Evolutionary conservation across 2,797 vertebrate species (phyloP).

Genomic region (Myoxocephalus aenaeus): DNA sequence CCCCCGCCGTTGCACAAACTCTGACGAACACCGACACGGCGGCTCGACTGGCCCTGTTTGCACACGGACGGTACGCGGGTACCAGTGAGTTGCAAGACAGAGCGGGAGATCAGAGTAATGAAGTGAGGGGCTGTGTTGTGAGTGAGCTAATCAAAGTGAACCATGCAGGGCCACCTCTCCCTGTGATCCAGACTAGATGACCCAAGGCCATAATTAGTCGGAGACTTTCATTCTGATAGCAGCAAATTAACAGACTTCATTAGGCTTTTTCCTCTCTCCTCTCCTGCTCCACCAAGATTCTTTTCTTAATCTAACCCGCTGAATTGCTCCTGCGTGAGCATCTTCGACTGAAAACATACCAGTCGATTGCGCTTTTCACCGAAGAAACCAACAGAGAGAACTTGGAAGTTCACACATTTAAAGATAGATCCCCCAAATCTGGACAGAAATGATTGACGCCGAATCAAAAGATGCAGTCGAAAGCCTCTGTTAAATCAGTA

Average conservation of each 20-base stretch:
- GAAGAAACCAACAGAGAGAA: conserved; percentile 27
- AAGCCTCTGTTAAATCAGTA: conserved; percentile 60
- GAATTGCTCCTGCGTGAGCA: conserved; percentile 39
- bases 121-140: conserved; percentile 71
- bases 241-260: conserved; percentile 82
- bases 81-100: conserved; percentile 43
- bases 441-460: conserved; percentile 40
- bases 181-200: conserved; percentile 78
- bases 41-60: no score
- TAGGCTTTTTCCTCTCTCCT: conserved; percentile 60
- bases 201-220: conserved; percentile 81
- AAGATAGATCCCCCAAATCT: conserved; percentile 45
- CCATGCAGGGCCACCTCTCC: conserved; percentile 77
- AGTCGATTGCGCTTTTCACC: not conserved
- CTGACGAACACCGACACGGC: no score
- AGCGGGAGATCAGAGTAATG: conserved; percentile 71
- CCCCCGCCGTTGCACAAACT: not conserved
- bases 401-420: not conserved
- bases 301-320: conserved; percentile 36
- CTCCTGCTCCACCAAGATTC: conserved; percentile 33
- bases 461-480: conserved; percentile 55
- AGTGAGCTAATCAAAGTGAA: conserved; percentile 80
- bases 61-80: not conserved
- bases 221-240: conserved; percentile 79
- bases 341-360: conserved; percentile 7